Evolutionary conservation across 2,113 vertebrate species (phyloP).

Genomic region (Syrmaticus mikado): DNA sequence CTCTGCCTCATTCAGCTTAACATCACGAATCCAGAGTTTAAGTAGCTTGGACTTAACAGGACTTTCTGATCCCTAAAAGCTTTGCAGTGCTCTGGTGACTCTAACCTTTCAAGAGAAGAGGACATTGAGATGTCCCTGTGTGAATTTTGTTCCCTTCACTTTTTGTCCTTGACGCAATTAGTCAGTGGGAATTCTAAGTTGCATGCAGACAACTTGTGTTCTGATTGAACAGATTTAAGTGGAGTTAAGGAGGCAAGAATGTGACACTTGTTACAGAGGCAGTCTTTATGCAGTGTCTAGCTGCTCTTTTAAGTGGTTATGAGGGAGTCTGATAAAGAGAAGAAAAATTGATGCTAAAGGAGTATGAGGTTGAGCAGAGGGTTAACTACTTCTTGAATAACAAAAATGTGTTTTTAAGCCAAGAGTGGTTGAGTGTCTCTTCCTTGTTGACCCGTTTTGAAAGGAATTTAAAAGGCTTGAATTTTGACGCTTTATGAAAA

Average conservation of each 20-base stretch:
- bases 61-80: constrained; percentile 1
- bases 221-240: not conserved
- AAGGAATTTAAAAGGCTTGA: not conserved
- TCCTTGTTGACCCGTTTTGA: not conserved
- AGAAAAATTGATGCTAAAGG: not conserved
- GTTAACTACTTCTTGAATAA: not conserved
- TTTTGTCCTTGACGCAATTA: not conserved
- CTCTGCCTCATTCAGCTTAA: not conserved
- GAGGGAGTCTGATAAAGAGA: not conserved
- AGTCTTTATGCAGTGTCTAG: not conserved
- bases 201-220: not conserved
- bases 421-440: not conserved
- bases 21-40: not conserved
- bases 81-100: not conserved
- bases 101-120: not conserved
- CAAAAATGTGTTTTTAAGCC: not conserved
- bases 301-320: not conserved
- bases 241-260: not conserved
- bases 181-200: not conserved
- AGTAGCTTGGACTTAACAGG: not conserved
- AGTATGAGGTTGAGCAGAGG: not conserved
- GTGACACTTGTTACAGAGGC: not conserved
- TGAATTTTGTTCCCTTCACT: not conserved
- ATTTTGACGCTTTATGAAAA: not conserved
- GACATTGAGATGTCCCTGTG: not conserved